Evolutionary conservation across 1,140 invertebrate species (phyloP), one percentile per base, ranked within the genome.

Genomic region (Harlomillsia oculata): DNA sequence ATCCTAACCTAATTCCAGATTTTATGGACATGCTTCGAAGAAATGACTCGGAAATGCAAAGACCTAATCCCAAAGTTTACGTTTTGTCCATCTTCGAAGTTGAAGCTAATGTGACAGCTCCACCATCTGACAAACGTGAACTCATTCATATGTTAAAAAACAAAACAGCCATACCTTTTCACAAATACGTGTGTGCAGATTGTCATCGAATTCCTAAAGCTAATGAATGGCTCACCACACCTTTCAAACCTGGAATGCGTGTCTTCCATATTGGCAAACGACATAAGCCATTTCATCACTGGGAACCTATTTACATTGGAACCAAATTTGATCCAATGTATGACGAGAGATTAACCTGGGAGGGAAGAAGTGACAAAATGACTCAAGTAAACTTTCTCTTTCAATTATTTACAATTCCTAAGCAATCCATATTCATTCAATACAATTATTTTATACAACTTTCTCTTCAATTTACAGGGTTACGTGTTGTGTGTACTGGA

Each of bases 321-420:
- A 89, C 86, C 0, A 82, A 89, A 70, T 74, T 80, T 8, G 89
- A 93, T 68, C 89, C 90, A 0, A 75, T 88, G 49, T 95, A 93
- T 68, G 89, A 93, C 62, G 74, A 75, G 39, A 76, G 87, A 69
- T 78, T 89, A 20, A 87, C 83, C 67, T 90, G 87, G 87, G 86
- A 90, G 68, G 87, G 87, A 45, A 87, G 87, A 72, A 87, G 85
- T 70, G 87, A 90, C 71, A 90, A 90, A 76, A 94, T 94, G 90
- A 89, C 88, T 32, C 90, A 93, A 82, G 88, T 90, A 67, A 70
- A 53, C 9, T 21, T 36, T 14, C 36, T 32, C 29, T 48, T 30
- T 5, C 28, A n/a, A n/a, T n/a, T n/a, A n/a, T n/a, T n/a, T n/a
- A n/a, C n/a, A n/a, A n/a, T n/a, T n/a, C n/a, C n/a, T n/a, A n/a